A percentile compares a stretch with the other conserved stretches of the same genome.
phyloP scores from a whole-genome alignment of 2,888 invertebrate genomes.

The Andricus quercusramuli region DNA sequence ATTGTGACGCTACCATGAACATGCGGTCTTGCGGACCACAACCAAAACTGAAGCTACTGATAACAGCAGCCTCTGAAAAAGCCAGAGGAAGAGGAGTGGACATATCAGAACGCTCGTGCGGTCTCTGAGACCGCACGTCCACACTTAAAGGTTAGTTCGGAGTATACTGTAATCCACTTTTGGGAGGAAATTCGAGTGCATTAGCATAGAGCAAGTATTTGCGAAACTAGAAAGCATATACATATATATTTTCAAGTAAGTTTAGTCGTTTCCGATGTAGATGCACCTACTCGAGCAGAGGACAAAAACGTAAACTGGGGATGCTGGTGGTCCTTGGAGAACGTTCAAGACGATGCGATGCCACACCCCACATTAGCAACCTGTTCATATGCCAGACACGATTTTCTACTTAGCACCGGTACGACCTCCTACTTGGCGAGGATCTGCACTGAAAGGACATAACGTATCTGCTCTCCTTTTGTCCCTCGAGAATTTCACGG shows the following conservation, averaged over 20 bases:
- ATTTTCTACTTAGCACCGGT: conserved; percentile 76
- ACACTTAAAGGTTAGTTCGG: too few species aligned
- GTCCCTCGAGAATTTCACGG: conserved; percentile 53
- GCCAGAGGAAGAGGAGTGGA: too few species aligned
- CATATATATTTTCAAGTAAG: conserved; percentile 2
- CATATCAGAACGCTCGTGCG: too few species aligned
- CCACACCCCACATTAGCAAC: conserved; percentile 56
- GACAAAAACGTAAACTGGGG: conserved; percentile 20
- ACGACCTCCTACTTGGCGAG: conserved; percentile 54
- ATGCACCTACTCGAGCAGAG: neutral
- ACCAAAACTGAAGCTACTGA: too few species aligned
- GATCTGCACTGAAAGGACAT: conserved; percentile 50
- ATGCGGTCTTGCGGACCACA: too few species aligned
- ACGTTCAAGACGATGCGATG: conserved; percentile 55
- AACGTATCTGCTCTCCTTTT: conserved; percentile 49
- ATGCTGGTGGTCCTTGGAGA: conserved; percentile 52
- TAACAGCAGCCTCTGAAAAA: too few species aligned
- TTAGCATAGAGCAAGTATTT: neutral
- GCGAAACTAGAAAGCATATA: neutral
- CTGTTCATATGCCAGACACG: conserved; percentile 76
- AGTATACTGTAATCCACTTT: neutral
- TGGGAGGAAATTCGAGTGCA: neutral
- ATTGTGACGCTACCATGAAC: too few species aligned
- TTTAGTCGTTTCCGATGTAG: conserved; percentile 16
- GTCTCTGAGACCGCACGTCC: too few species aligned